These are phyloP conservation scores for Pristionchus mayeri DNA, from an alignment of 2,888 invertebrate genomes.

Conservation along the genomic window DNA sequence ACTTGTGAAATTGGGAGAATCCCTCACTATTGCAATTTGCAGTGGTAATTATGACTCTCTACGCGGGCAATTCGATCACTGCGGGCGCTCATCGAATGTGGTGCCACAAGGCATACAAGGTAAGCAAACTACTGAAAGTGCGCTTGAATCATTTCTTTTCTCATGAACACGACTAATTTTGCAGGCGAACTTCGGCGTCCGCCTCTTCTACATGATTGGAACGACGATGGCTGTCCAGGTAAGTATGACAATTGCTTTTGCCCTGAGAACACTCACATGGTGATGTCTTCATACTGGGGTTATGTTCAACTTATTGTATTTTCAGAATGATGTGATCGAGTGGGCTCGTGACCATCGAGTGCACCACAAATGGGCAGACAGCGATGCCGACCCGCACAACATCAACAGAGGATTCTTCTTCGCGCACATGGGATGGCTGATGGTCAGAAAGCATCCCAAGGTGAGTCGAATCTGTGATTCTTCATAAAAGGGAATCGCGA, in stretches of 20 bases:
- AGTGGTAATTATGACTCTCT: slow-evolving; percentile 36
- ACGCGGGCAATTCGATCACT: slow-evolving; percentile 25
- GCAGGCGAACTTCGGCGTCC: slow-evolving; percentile 45
- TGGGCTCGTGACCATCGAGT: slow-evolving; percentile 89
- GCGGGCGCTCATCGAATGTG: slow-evolving; percentile 42
- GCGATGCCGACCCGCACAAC: slow-evolving; percentile 93
- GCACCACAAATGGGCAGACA: slow-evolving; percentile 93
- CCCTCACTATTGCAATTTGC: no score
- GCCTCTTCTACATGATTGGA: slow-evolving; percentile 34
- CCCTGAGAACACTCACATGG: neutral
- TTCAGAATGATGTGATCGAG: slow-evolving; percentile 88
- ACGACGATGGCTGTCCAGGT: slow-evolving; percentile 48
- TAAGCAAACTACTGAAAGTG: neutral
- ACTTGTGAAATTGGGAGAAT: no score
- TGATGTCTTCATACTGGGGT: no score
- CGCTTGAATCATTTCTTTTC: neutral
- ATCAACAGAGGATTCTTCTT: slow-evolving; percentile 93
- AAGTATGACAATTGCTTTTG: no score
- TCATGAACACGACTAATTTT: neutral
- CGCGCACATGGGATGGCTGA: slow-evolving; percentile 94
- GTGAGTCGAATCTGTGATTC: neutral
- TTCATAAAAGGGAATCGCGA: neutral
- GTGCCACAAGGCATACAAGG: slow-evolving; percentile 49
- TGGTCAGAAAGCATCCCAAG: slow-evolving; percentile 85
- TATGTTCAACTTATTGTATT: neutral